Evolutionary conservation across 2,797 vertebrate genomes (phyloP).

Genomic region (Syngnathus acus): DNA sequence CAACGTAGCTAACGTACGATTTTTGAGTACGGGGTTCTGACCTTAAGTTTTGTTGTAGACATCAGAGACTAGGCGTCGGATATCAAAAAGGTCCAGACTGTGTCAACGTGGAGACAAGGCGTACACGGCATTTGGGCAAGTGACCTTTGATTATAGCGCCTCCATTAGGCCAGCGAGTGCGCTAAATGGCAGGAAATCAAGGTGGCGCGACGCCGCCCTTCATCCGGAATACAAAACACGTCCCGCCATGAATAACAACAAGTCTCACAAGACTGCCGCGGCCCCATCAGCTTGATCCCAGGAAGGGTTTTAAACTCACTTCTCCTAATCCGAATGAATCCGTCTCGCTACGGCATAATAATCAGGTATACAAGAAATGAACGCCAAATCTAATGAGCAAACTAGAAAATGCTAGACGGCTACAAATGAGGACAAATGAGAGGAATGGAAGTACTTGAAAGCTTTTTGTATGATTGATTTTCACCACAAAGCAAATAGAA

Average conservation of each 20-base stretch:
- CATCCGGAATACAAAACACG: neutral
- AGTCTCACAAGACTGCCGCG: too few relatives aligned
- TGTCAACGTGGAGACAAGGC: constrained; percentile 5
- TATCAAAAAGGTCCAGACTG: constrained; percentile 37
- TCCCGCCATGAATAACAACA: neutral
- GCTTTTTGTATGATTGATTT: neutral
- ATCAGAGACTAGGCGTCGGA: neutral
- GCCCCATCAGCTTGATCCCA: neutral
- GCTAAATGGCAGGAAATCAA: constrained; percentile 39
- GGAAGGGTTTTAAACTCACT: neutral
- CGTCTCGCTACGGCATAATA: neutral
- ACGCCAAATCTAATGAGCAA: neutral
- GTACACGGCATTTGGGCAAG: constrained; percentile 21
- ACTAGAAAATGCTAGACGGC: neutral
- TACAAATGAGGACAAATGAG: neutral
- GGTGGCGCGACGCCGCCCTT: constrained; percentile 25
- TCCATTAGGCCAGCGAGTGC: constrained; percentile 35
- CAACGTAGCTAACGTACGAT: neutral
- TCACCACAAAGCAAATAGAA: neutral
- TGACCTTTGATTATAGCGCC: constrained; percentile 40
- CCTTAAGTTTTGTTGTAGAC: neutral
- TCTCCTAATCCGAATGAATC: neutral
- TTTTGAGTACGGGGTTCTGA: neutral
- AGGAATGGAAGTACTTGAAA: neutral
- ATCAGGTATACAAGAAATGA: neutral